Evolutionary conservation across 2,113 vertebrate genomes (phyloP).

Genomic region (Pangasianodon gigas): DNA sequence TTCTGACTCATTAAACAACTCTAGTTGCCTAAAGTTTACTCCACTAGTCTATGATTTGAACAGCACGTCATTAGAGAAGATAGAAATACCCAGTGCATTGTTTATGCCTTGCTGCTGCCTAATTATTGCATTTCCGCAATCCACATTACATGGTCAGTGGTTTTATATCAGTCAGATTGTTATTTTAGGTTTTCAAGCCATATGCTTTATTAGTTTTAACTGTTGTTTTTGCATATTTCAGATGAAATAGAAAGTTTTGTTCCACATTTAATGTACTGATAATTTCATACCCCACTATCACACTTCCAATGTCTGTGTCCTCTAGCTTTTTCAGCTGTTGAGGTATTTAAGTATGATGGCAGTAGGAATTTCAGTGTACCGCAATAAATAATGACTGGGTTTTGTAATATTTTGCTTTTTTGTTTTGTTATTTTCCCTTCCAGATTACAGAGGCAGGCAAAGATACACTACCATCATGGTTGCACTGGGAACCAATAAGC

Average conservation of each 20-base stretch:
- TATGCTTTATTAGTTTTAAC: background rate
- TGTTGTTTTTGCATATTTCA: background rate
- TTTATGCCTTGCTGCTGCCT: background rate
- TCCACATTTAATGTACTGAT: background rate
- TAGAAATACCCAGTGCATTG: background rate
- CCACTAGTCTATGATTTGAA: background rate
- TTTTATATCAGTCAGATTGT: background rate
- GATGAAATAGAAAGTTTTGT: background rate
- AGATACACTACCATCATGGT: constrained; percentile 86
- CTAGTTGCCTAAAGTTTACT: background rate
- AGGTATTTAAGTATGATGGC: background rate
- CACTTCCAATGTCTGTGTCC: too few species aligned
- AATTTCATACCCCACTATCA: background rate
- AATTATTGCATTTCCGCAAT: background rate
- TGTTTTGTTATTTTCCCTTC: constrained; percentile 16
- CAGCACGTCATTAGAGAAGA: background rate
- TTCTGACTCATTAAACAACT: background rate
- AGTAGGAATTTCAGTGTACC: background rate
- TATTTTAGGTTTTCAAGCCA: background rate
- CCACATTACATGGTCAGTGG: background rate
- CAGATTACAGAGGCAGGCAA: constrained; percentile 88
- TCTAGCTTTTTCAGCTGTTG: background rate
- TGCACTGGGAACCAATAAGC: constrained; percentile 83
- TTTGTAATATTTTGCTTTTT: background rate
- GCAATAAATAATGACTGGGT: background rate